These are phyloP conservation scores for Dascyllus trimaculatus DNA, from an alignment of 2,113 vertebrate genomes.

Conservation along the genomic window DNA sequence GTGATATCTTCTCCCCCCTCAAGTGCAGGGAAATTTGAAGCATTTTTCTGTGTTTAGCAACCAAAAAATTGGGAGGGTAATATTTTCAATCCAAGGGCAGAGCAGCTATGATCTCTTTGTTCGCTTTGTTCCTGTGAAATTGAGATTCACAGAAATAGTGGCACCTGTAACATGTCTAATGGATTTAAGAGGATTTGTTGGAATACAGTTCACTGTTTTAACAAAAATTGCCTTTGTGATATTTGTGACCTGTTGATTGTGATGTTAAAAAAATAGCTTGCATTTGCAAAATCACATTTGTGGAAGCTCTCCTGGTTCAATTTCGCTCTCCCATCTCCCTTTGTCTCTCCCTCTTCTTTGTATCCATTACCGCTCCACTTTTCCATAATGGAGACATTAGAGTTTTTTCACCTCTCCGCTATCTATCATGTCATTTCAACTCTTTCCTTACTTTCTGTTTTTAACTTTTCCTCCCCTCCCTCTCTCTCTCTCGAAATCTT, in stretches of 20 bases:
- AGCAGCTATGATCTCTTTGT: slow-evolving; percentile 48
- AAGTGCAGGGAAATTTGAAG: slow-evolving; percentile 19
- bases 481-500: not conserved
- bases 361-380: slow-evolving; percentile 69
- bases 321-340: slow-evolving; percentile 46
- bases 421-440: slow-evolving; percentile 65
- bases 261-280: slow-evolving; percentile 58
- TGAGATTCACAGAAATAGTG: slow-evolving; percentile 40
- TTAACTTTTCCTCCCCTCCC: slow-evolving; percentile 33
- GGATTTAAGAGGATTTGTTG: slow-evolving; percentile 52
- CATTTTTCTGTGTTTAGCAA: slow-evolving; percentile 20
- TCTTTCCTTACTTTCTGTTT: slow-evolving; percentile 67
- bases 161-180: slow-evolving; percentile 46
- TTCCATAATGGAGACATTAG: slow-evolving; percentile 73
- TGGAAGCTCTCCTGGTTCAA: slow-evolving; percentile 43
- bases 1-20: slow-evolving; percentile 35
- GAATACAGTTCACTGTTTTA: slow-evolving; percentile 37
- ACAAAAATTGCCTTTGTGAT: slow-evolving; percentile 52
- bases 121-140: slow-evolving; percentile 47
- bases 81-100: slow-evolving; percentile 42
- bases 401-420: slow-evolving; percentile 65
- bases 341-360: slow-evolving; percentile 56
- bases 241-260: slow-evolving; percentile 68
- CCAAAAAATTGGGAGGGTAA: not conserved
- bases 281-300: slow-evolving; percentile 66